Conservation (phyloP, 2,113 vertebrate genomes). For the Potamarius usumacintae region DNA sequence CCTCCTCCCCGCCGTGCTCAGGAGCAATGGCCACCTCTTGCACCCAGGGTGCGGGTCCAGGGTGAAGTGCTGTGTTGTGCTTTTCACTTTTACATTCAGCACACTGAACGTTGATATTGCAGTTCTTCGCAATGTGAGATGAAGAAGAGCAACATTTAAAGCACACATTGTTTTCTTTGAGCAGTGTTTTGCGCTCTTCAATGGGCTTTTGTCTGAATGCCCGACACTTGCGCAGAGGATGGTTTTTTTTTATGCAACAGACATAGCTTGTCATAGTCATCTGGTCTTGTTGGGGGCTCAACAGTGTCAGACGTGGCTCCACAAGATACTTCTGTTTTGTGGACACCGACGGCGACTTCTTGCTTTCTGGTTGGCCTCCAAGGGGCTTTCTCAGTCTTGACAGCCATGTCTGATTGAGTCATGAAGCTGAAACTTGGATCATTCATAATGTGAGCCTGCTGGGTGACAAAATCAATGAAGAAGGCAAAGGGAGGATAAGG, state of each 20-base stretch:
- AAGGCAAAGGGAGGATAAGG: slow-evolving; percentile 41
- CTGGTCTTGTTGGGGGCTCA: neutral
- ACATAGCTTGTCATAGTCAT: slow-evolving; percentile 27
- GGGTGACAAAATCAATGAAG: slow-evolving; percentile 48
- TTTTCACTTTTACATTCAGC: slow-evolving; percentile 34
- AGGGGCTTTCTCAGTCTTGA: neutral
- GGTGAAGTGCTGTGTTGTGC: slow-evolving; percentile 30
- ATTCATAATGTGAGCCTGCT: slow-evolving; percentile 30
- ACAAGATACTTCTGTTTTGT: slow-evolving; percentile 45
- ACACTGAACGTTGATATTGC: neutral
- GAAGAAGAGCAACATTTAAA: slow-evolving; percentile 35
- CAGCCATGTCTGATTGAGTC: neutral
- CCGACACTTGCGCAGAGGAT: slow-evolving; percentile 18
- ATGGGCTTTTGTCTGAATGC: slow-evolving; percentile 31
- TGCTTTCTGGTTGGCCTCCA: slow-evolving; percentile 35
- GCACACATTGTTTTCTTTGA: slow-evolving; percentile 37
- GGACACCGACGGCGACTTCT: slow-evolving; percentile 6
- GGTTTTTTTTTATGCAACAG: slow-evolving; percentile 34
- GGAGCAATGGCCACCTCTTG: neutral
- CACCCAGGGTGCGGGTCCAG: slow-evolving; percentile 7
- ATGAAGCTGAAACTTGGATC: slow-evolving; percentile 45
- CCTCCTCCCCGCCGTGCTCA: slow-evolving; percentile 21
- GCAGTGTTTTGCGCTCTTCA: neutral
- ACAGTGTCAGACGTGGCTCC: neutral
- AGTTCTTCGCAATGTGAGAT: slow-evolving; percentile 22